These are phyloP conservation scores for Chelonus insularis DNA, from an alignment of 1,140 invertebrate genomes.

Conservation along the genomic window DNA sequence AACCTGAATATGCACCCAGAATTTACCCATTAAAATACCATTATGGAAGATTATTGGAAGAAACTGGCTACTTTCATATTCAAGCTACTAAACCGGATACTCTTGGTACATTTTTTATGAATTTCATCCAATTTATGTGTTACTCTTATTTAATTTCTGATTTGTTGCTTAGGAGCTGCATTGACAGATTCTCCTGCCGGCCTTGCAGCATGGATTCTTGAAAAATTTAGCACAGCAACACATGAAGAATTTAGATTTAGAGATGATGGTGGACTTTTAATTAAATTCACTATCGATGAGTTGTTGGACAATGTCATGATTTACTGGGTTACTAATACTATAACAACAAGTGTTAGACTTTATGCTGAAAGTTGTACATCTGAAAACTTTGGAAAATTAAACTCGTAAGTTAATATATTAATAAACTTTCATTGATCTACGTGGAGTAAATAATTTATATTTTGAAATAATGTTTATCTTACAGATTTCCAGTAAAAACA, in stretches of 20 bases:
- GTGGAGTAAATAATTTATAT: no score
- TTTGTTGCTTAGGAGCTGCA: constrained; percentile 59
- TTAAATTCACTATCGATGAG: constrained; percentile 70
- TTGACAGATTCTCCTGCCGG: constrained; percentile 72
- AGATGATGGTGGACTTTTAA: constrained; percentile 73
- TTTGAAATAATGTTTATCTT: no score
- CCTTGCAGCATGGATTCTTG: constrained; percentile 80
- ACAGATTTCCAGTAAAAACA: no score
- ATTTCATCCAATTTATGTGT: no score
- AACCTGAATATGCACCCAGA: constrained; percentile 60
- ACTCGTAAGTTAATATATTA: constrained; percentile 63
- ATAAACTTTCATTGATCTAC: no score
- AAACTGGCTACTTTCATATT: constrained; percentile 80
- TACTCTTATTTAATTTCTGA: constrained; percentile 15
- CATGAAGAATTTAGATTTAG: constrained; percentile 63
- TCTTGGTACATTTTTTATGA: constrained; percentile 64
- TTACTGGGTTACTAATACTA: constrained; percentile 79
- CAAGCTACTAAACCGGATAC: constrained; percentile 92
- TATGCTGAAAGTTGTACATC: constrained; percentile 70
- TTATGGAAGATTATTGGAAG: constrained; percentile 63
- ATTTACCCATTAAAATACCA: constrained; percentile 66
- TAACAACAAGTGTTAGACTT: constrained; percentile 75
- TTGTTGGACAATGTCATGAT: constrained; percentile 88
- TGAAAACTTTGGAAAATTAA: constrained; percentile 53
- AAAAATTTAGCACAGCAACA: constrained; percentile 83